phyloP scores from a whole-genome alignment of 1,140 invertebrate genomes.

The Bathynomus jamesi region DNA sequence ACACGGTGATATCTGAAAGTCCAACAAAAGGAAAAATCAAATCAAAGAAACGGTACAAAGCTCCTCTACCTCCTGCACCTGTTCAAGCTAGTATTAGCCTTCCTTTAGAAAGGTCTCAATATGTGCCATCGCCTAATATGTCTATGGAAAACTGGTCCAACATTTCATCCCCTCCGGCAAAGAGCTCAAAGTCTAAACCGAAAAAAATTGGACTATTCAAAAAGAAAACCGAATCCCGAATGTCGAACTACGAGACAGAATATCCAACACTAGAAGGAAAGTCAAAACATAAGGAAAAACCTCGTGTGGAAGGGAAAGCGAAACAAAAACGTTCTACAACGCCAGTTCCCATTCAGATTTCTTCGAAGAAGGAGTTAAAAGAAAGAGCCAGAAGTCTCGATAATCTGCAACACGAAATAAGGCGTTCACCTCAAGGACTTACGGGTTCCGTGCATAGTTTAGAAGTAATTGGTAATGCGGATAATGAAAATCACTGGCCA shows the following conservation, averaged over 20 bases:
- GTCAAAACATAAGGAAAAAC: neutral
- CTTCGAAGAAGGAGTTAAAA: conserved; percentile 24
- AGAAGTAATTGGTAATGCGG: conserved; percentile 10
- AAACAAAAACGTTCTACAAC: neutral
- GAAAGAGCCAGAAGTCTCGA: conserved; percentile 33
- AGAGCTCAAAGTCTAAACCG: conserved; percentile 11
- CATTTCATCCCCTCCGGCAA: neutral
- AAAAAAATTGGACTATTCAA: conserved; percentile 33
- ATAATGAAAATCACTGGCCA: conserved; percentile 18
- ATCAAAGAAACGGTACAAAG: conserved; percentile 35
- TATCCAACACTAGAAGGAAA: neutral
- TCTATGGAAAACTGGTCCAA: neutral
- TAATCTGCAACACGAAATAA: conserved; percentile 31
- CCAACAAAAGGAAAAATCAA: conserved; percentile 44
- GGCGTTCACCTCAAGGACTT: conserved; percentile 14
- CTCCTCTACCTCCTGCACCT: conserved; percentile 20
- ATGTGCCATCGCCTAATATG: neutral
- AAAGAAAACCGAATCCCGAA: conserved; percentile 31
- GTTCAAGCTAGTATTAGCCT: conserved; percentile 1
- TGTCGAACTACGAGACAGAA: conserved; percentile 3
- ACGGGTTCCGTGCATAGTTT: conserved; percentile 17
- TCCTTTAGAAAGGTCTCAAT: neutral
- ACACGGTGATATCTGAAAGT: conserved; percentile 40
- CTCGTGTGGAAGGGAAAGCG: neutral
- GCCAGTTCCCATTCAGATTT: conserved; percentile 10